These are phyloP conservation scores for Alligator mississippiensis DNA, from an alignment of 2,113 vertebrate genomes.

Conservation along the genomic window DNA sequence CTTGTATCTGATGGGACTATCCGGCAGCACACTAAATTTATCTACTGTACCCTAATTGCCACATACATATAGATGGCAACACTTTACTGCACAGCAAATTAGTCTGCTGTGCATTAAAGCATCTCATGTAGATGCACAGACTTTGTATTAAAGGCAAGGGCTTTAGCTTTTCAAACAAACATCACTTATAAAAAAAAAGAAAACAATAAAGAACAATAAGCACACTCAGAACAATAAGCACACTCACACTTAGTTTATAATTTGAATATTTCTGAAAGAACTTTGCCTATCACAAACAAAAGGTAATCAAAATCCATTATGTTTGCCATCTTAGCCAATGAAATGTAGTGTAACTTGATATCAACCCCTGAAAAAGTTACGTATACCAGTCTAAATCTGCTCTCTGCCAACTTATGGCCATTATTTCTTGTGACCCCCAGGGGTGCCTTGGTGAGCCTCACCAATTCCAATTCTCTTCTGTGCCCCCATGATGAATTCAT, in stretches of 20 bases:
- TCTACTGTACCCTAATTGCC: no score
- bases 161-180: not conserved
- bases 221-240: conserved; percentile 12
- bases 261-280: not conserved
- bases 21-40: no score
- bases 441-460: no score
- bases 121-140: no score
- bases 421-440: no score
- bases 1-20: no score
- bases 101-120: no score
- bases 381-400: not conserved
- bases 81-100: no score
- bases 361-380: not conserved
- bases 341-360: not conserved
- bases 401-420: no score
- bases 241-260: not conserved
- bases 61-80: no score
- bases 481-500: no score
- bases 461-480: no score
- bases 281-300: not conserved
- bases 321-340: not conserved
- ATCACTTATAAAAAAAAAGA: conserved; percentile 30
- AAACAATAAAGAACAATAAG: not conserved
- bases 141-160: not conserved
- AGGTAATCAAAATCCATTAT: not conserved